Percentiles rank a stretch among this genome's conserved stretches.
phyloP scores from a whole-genome alignment of 2,888 invertebrate species.

The Psylliodes chrysocephalus region DNA sequence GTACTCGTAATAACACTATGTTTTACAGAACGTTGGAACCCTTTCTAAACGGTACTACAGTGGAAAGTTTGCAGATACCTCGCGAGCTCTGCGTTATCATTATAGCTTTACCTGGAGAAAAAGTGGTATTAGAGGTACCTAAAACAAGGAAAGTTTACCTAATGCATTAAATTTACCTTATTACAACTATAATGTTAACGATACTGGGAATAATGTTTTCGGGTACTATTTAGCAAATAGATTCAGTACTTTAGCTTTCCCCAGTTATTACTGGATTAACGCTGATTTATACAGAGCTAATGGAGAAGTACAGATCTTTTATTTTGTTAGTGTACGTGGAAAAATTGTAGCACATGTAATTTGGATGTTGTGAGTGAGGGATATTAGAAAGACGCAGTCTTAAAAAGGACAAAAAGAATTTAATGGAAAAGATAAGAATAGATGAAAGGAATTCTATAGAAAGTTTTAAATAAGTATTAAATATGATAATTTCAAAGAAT shows the following conservation, averaged over 20 bases:
- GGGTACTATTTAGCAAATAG: constrained; percentile 15
- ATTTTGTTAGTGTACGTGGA: too few species aligned
- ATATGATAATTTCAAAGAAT: too few species aligned
- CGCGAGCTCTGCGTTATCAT: constrained; percentile 26
- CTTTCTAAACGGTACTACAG: background rate
- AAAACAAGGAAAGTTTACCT: constrained; percentile 10
- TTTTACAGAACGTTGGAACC: constrained; percentile 24
- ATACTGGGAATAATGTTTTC: constrained; percentile 12
- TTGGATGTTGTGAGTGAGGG: too few species aligned
- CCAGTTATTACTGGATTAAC: constrained; percentile 26
- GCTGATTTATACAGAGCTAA: constrained; percentile 2
- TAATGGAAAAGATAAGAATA: too few species aligned
- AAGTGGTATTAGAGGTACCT: background rate
- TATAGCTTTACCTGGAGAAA: constrained; percentile 26
- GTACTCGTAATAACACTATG: background rate
- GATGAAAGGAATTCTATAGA: too few species aligned
- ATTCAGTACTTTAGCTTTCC: background rate
- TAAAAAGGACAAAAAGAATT: too few species aligned
- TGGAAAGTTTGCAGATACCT: background rate
- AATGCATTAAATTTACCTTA: background rate
- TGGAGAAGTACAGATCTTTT: constrained; percentile 21
- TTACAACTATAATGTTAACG: constrained; percentile 16
- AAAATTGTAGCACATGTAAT: too few species aligned
- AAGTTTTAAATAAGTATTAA: too few species aligned
- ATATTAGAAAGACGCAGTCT: too few species aligned